phyloP scores from a whole-genome alignment of 2,113 vertebrate species.

The Trematocara nigrifrons region DNA sequence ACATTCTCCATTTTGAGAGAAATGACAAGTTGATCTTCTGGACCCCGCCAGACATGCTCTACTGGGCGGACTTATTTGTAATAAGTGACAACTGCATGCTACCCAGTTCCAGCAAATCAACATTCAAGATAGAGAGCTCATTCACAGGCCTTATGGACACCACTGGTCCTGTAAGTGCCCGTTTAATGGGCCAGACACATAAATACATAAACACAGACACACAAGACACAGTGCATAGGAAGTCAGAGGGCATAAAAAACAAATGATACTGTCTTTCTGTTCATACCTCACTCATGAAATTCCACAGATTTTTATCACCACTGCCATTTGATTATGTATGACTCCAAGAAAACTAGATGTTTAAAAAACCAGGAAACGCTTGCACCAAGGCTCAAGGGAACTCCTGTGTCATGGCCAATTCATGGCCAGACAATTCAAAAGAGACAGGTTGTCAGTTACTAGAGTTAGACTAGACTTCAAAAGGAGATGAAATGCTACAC shows the following conservation, averaged over 20 bases:
- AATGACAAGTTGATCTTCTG: conserved; percentile 22
- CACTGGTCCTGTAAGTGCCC: conserved; percentile 8
- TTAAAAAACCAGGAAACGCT: conserved; percentile 42
- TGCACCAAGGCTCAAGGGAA: conserved; percentile 44
- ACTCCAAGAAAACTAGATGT: conserved; percentile 14
- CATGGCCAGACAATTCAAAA: conserved; percentile 52
- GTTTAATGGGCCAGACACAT: conserved; percentile 7
- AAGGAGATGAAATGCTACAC: no score
- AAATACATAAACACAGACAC: background rate
- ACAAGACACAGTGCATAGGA: background rate
- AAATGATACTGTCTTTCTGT: background rate
- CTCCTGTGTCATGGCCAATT: conserved; percentile 55
- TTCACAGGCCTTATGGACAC: conserved; percentile 8
- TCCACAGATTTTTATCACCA: background rate
- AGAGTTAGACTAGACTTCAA: background rate
- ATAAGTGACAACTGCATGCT: conserved; percentile 34
- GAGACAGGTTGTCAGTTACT: conserved; percentile 65
- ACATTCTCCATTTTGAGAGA: background rate
- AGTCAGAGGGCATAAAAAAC: background rate
- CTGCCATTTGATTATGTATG: background rate
- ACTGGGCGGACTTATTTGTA: conserved; percentile 1
- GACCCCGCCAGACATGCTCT: background rate
- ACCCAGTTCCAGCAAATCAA: conserved; percentile 13
- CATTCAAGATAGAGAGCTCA: conserved; percentile 21
- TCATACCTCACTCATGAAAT: background rate